phyloP scores from a whole-genome alignment of 1,140 invertebrate species.

The Homarus americanus region DNA sequence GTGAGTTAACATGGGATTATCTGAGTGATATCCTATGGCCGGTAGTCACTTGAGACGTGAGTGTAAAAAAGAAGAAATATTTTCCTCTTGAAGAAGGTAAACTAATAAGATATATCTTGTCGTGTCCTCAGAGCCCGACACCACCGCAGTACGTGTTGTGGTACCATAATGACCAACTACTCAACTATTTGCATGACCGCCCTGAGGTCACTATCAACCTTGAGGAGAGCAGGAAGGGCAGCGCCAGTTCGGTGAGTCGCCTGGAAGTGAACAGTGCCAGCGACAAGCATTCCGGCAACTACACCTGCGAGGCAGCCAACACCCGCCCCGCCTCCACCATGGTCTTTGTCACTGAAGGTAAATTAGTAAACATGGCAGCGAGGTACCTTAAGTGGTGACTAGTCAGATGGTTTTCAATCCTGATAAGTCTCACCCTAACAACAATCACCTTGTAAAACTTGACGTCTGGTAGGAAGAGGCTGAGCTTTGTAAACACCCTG shows the following conservation, averaged over 20 bases:
- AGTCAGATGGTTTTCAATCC: too few species aligned
- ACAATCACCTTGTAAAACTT: too few species aligned
- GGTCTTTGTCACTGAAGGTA: slow-evolving; percentile 74
- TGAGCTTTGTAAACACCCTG: too few species aligned
- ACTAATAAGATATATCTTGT: too few species aligned
- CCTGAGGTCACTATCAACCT: slow-evolving; percentile 84
- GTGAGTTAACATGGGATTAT: too few species aligned
- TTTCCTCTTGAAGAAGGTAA: too few species aligned
- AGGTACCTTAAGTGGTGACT: too few species aligned
- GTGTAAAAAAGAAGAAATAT: too few species aligned
- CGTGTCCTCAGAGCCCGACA: slow-evolving; percentile 76
- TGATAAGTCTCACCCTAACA: too few species aligned
- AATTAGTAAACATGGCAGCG: not conserved
- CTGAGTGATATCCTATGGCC: too few species aligned
- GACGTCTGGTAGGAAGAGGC: too few species aligned
- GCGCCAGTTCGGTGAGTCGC: slow-evolving; percentile 38
- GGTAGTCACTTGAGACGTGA: too few species aligned
- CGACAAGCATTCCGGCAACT: slow-evolving; percentile 71
- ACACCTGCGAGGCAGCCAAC: slow-evolving; percentile 68
- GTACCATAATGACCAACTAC: slow-evolving; percentile 93
- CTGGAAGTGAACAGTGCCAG: slow-evolving; percentile 60
- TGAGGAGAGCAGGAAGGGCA: not conserved
- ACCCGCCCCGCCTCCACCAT: slow-evolving; percentile 65
- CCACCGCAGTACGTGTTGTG: slow-evolving; percentile 79
- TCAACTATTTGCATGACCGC: slow-evolving; percentile 92